Base-by-base conservation (phyloP, 2,888 invertebrate genomes). In the Meghimatium bilineatum region DNA sequence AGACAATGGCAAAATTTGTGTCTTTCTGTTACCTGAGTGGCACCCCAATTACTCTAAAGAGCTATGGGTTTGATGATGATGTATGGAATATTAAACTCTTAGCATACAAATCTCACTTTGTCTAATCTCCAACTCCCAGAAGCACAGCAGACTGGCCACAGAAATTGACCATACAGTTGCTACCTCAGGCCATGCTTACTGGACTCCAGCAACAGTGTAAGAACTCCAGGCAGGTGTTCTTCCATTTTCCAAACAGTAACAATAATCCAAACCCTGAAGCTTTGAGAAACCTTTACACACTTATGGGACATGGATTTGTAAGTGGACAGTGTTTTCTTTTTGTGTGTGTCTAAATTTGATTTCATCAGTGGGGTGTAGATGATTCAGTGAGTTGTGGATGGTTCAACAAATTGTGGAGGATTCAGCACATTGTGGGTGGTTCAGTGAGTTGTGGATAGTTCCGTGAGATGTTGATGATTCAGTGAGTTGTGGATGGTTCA, bases 131-230 rank as follows among this genome's bases (percentile, higher is more conserved):
- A 34, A 14, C 23, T 2, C 26, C 12, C 88, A 91, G 91, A 26
- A 97, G 97, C 94, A 97, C 97, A 1, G 97, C 97, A 91, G 96
- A 97, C 52, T 99, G 98, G 98, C 98, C 98, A 0, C 95, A 95
- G 88, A 97, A 97, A 92, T 94, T 99, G 63, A 95, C 97, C 77
- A 98, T 98, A 97, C 98, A 98, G 94, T 93, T 98, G 87, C 97
- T 98, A 96, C 98, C 98, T 0, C 98, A 97, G 91, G 96, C 96
- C 91, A 94, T 98, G 86, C 96, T 98, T 89, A 97, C 97, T 87
- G 97, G 96, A 93, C 97, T 98, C 60, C 91, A 92, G 84, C 86
- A 88, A 66, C 87, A 92, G 84, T 92, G 92, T 38, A 97, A 97
- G 92, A 97, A 98, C 94, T 97, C 98, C 38, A 97, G 97, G 94